phyloP scores from a whole-genome alignment of 1,140 invertebrate genomes.

The Nymphalis io region DNA sequence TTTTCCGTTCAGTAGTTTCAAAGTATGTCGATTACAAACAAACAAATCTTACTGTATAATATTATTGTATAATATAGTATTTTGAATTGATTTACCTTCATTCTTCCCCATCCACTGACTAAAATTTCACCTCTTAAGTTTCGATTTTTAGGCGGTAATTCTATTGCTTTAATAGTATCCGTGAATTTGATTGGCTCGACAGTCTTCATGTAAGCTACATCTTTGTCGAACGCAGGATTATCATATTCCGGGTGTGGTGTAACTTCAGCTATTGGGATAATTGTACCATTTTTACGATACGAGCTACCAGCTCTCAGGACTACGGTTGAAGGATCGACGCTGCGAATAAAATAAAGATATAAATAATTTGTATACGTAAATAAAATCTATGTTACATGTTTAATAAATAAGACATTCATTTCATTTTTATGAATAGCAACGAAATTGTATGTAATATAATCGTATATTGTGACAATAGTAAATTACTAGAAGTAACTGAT shows the following conservation, averaged over 20 bases:
- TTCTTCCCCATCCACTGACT: constrained; percentile 69
- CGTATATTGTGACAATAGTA: no score
- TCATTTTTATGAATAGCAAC: no score
- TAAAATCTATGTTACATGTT: no score
- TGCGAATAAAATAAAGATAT: constrained; percentile 34
- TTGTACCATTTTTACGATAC: constrained; percentile 61
- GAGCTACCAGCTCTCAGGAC: constrained; percentile 72
- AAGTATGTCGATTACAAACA: no score
- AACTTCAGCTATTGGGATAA: constrained; percentile 70
- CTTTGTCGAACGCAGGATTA: constrained; percentile 79
- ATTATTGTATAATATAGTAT: no score
- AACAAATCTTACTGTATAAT: no score
- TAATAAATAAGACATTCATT: no score
- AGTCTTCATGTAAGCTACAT: constrained; percentile 82
- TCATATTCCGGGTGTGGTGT: constrained; percentile 77
- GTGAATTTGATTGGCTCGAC: constrained; percentile 57
- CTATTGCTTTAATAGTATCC: constrained; percentile 55
- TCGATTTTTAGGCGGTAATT: constrained; percentile 44
- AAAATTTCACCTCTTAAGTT: constrained; percentile 45
- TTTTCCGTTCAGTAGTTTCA: no score
- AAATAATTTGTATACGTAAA: no score
- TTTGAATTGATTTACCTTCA: constrained; percentile 40
- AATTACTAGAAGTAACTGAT: no score
- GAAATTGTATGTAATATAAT: no score
- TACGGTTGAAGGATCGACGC: constrained; percentile 67